These are phyloP conservation scores for Metallyticus violacea DNA, from an alignment of 2,888 invertebrate genomes.

Conservation along the genomic window DNA sequence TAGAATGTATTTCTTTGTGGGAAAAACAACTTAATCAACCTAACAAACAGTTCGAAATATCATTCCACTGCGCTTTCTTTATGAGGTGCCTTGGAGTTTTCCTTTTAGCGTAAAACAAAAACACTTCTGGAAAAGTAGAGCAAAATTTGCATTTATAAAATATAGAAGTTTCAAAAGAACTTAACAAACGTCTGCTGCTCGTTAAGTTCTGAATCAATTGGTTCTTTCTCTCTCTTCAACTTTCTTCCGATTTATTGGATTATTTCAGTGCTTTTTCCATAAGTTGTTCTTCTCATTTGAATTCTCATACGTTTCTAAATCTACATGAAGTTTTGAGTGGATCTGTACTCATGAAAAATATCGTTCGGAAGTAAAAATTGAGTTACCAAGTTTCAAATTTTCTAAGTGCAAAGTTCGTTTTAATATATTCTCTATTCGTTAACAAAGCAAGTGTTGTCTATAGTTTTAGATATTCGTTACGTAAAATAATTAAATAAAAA, in stretches of 20 bases:
- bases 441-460: not conserved
- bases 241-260: not conserved
- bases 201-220: not conserved
- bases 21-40: too few species aligned
- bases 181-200: not conserved
- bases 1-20: too few species aligned
- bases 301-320: not conserved
- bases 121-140: not conserved
- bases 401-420: not conserved
- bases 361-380: not conserved
- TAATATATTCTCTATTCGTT: not conserved
- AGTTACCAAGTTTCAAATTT: not conserved
- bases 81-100: not conserved
- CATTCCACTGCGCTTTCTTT: not conserved
- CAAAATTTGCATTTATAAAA: not conserved
- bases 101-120: not conserved
- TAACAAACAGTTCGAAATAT: not conserved
- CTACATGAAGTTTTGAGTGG: not conserved
- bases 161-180: not conserved
- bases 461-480: too few species aligned
- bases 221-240: not conserved
- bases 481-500: too few species aligned
- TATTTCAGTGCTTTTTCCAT: not conserved
- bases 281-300: not conserved
- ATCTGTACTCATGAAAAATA: not conserved